Conservation (phyloP, 2,888 invertebrate species). For the Masnerella sp. region DNA sequence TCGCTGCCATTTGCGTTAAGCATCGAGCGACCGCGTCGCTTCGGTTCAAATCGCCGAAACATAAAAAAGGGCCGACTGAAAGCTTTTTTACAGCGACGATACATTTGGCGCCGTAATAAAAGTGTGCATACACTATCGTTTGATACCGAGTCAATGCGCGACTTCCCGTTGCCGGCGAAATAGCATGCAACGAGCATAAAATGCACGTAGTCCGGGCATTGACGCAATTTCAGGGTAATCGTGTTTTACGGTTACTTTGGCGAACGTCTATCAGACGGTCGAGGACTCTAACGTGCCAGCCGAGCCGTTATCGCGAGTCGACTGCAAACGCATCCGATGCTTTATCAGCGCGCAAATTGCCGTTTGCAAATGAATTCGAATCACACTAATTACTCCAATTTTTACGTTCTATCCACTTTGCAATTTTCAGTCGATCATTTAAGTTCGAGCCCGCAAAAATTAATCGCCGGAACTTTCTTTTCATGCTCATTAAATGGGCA, state of each 20-base stretch:
- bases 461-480: too few species aligned
- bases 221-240: conserved; percentile 62
- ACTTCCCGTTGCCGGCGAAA: conserved; percentile 34
- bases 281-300: conserved; percentile 24
- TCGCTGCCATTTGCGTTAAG: conserved; percentile 1
- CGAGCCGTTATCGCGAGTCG: conserved; percentile 32
- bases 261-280: conserved; percentile 58
- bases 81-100: conserved; percentile 42
- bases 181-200: conserved; percentile 27
- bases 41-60: conserved; percentile 35
- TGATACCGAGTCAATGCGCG: conserved; percentile 38
- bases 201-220: conserved; percentile 36
- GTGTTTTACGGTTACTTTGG: conserved; percentile 65
- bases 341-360: conserved; percentile 25
- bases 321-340: conserved; percentile 23
- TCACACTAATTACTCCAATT: too few species aligned
- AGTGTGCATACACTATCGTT: conserved; percentile 37
- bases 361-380: conserved; percentile 2
- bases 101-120: conserved; percentile 37
- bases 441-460: too few species aligned
- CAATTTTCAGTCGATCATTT: too few species aligned
- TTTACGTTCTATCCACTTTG: too few species aligned
- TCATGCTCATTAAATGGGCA: too few species aligned
- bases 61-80: conserved; percentile 38
- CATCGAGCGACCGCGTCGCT: conserved; percentile 11